Evolutionary conservation across 2,888 invertebrate species (phyloP).

Genomic region (Rhingia campestris): DNA sequence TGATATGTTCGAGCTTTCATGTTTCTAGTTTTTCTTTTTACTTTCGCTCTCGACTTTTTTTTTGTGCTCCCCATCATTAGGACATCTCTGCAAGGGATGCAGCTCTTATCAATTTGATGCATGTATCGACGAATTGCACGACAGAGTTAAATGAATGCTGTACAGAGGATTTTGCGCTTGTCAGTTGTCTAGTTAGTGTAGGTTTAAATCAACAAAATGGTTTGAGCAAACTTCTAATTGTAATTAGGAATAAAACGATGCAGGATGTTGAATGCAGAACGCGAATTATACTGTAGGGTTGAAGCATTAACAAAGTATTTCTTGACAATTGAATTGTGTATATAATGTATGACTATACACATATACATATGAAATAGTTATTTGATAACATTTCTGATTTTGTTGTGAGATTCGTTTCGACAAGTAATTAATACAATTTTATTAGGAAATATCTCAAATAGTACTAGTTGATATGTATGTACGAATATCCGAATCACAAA

Average conservation of each 20-base stretch:
- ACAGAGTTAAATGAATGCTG: slow-evolving; percentile 30
- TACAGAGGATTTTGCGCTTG: slow-evolving; percentile 54
- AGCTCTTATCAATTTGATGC: slow-evolving; percentile 59
- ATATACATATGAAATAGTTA: too few species aligned
- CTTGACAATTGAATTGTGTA: too few species aligned
- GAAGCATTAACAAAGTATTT: background rate
- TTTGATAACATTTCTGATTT: too few species aligned
- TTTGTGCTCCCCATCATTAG: slow-evolving; percentile 58
- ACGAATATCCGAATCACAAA: slow-evolving; percentile 34
- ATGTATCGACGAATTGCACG: slow-evolving; percentile 64
- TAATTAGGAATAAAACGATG: slow-evolving; percentile 63
- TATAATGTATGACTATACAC: too few species aligned
- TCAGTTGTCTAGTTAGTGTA: slow-evolving; percentile 66
- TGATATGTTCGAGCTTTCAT: slow-evolving; percentile 24
- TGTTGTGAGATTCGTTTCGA: background rate
- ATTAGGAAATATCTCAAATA: background rate
- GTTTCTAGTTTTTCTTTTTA: slow-evolving; percentile 19
- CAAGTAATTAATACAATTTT: background rate
- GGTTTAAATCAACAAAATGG: slow-evolving; percentile 64
- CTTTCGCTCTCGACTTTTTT: slow-evolving; percentile 3
- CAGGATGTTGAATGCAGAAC: slow-evolving; percentile 45
- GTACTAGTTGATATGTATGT: background rate
- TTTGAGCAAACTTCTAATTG: slow-evolving; percentile 60
- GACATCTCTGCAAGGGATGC: slow-evolving; percentile 63
- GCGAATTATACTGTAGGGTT: background rate